phyloP scores from a whole-genome alignment of 2,797 vertebrate genomes.

The Malacoctenus gilli region DNA sequence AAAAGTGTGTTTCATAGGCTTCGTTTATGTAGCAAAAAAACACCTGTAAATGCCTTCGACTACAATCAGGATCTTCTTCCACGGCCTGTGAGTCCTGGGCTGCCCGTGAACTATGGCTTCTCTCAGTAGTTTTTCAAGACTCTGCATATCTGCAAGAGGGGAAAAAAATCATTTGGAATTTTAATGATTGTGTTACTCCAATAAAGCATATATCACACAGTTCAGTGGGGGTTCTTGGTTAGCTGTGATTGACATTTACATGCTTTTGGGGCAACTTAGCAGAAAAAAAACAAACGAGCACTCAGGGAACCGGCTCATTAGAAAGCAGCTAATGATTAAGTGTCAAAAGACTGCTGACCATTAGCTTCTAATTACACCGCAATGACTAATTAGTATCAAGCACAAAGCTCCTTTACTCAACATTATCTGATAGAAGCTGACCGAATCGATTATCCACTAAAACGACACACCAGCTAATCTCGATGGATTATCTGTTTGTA shows the following conservation, averaged over 20 bases:
- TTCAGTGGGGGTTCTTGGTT: too few species aligned
- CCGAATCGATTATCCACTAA: not conserved
- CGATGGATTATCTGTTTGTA: not conserved
- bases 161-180: not conserved
- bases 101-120: slow-evolving; percentile 95
- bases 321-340: not conserved
- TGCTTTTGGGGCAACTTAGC: not conserved
- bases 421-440: not conserved
- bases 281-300: not conserved
- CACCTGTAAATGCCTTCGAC: slow-evolving; percentile 98
- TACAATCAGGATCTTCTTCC: slow-evolving; percentile 97
- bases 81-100: slow-evolving; percentile 92
- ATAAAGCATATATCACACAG: too few species aligned
- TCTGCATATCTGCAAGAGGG: slow-evolving; percentile 98
- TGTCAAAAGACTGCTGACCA: not conserved
- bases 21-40: not conserved
- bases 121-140: slow-evolving; percentile 91
- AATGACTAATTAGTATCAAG: not conserved
- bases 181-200: too few species aligned
- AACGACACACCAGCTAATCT: not conserved
- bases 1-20: too few species aligned
- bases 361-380: not conserved
- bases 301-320: too few species aligned
- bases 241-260: too few species aligned
- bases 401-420: not conserved